phyloP scores from a whole-genome alignment of 2,797 vertebrate genomes.

The Scolopax rusticola region DNA sequence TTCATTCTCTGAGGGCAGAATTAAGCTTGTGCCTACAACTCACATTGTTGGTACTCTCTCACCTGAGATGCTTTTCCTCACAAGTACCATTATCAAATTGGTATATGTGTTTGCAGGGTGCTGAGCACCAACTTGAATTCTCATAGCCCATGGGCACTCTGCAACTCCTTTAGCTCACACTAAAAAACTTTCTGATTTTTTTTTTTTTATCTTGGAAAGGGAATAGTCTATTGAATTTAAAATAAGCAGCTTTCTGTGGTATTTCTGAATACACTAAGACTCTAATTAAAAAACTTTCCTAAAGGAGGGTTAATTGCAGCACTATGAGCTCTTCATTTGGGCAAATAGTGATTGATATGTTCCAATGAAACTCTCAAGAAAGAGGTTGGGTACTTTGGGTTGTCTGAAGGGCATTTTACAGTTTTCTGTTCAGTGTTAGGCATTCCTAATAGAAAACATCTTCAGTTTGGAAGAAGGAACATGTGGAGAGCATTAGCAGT shows the following conservation, averaged over 20 bases:
- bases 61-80: not conserved
- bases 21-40: not conserved
- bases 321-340: not conserved
- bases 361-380: not conserved
- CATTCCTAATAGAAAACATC: slow-evolving; percentile 63
- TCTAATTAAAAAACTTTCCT: not conserved
- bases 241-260: not conserved
- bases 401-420: slow-evolving; percentile 34
- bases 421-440: slow-evolving; percentile 56
- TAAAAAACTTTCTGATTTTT: not conserved
- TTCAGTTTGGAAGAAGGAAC: slow-evolving; percentile 37
- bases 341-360: not conserved
- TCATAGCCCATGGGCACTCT: not conserved
- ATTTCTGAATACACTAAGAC: not conserved
- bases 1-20: not conserved
- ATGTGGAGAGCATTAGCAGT: slow-evolving; percentile 70
- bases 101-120: not conserved
- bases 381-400: not conserved
- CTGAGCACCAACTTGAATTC: not conserved
- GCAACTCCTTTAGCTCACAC: not conserved
- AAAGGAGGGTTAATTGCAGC: not conserved
- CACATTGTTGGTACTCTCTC: not conserved
- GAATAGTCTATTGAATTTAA: not conserved
- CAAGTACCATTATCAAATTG: not conserved
- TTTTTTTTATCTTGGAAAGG: not conserved